Percentiles rank a stretch among this genome's conserved stretches.
These are phyloP conservation scores for Astreopora myriophthalma DNA, from an alignment of 64 coral and sea anemone species.

Conservation along the genomic window DNA sequence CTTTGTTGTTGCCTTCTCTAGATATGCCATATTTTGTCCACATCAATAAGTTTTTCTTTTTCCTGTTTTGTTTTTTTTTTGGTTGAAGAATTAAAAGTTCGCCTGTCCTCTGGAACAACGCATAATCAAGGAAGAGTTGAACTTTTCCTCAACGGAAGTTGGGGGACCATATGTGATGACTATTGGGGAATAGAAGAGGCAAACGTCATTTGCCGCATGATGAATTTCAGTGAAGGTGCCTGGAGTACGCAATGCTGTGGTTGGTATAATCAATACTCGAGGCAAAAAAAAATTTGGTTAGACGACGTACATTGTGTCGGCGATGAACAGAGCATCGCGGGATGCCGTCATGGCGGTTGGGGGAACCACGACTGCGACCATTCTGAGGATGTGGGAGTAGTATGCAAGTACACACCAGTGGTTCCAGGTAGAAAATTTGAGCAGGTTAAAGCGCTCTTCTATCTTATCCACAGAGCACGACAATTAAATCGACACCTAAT, in stretches of 20 bases:
- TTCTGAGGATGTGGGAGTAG: background rate
- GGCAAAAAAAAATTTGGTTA: background rate
- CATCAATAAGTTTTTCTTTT: background rate
- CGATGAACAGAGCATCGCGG: constrained; percentile 4
- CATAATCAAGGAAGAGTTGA: constrained; percentile 12
- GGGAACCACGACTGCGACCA: background rate
- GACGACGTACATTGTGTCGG: constrained; percentile 10
- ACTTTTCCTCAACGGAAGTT: background rate
- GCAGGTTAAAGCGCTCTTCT: no score
- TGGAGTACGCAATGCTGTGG: constrained; percentile 32
- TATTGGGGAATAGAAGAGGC: constrained; percentile 17
- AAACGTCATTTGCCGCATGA: constrained; percentile 25
- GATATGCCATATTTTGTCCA: no score
- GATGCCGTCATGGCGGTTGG: background rate
- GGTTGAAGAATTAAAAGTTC: constrained; percentile 31
- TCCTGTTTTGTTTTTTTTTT: background rate
- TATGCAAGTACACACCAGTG: background rate
- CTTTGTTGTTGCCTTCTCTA: no score
- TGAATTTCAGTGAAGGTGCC: background rate
- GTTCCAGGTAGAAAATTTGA: constrained; percentile 13
- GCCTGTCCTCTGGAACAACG: background rate
- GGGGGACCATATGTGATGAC: constrained; percentile 17
- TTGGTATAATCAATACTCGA: background rate
- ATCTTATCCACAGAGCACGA: background rate
- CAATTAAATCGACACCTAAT: no score